These are phyloP conservation scores for Odontomachus brunneus DNA, from an alignment of 1,140 invertebrate genomes.

Conservation along the genomic window DNA sequence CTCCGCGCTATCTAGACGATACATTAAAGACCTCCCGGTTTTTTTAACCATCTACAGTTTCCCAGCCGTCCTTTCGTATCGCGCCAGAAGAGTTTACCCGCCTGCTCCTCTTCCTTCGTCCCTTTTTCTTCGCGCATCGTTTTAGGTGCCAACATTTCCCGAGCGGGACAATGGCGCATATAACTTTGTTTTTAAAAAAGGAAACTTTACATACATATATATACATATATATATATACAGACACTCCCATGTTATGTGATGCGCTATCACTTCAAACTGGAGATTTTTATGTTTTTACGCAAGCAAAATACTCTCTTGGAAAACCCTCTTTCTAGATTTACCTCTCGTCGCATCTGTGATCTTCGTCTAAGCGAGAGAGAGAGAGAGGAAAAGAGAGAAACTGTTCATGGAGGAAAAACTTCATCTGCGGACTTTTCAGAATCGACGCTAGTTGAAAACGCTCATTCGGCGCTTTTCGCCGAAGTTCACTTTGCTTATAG, in stretches of 20 bases:
- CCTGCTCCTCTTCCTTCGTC: too few relatives aligned
- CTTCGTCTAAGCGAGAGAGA: background rate
- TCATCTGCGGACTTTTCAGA: background rate
- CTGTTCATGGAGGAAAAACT: slow-evolving; percentile 1
- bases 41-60: slow-evolving; percentile 22
- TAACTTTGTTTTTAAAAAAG: slow-evolving; percentile 22
- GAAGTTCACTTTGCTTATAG: slow-evolving; percentile 7
- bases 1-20: background rate
- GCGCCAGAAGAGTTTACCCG: background rate
- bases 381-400: background rate
- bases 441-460: slow-evolving; percentile 9
- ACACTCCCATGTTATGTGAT: background rate
- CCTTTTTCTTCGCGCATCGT: slow-evolving; percentile 2
- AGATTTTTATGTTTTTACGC: slow-evolving; percentile 26
- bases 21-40: slow-evolving; percentile 1
- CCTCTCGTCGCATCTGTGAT: slow-evolving; percentile 19
- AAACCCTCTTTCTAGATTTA: slow-evolving; percentile 9
- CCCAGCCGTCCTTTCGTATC: background rate
- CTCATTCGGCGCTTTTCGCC: slow-evolving; percentile 13
- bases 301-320: slow-evolving; percentile 6
- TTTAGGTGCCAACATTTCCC: slow-evolving; percentile 32
- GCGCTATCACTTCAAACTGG: slow-evolving; percentile 15
- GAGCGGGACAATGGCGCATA: slow-evolving; percentile 17
- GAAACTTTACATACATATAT: background rate
- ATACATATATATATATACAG: background rate